Evolutionary conservation across 2,113 vertebrate genomes (phyloP).

Genomic region (Saguinus imperator): DNA sequence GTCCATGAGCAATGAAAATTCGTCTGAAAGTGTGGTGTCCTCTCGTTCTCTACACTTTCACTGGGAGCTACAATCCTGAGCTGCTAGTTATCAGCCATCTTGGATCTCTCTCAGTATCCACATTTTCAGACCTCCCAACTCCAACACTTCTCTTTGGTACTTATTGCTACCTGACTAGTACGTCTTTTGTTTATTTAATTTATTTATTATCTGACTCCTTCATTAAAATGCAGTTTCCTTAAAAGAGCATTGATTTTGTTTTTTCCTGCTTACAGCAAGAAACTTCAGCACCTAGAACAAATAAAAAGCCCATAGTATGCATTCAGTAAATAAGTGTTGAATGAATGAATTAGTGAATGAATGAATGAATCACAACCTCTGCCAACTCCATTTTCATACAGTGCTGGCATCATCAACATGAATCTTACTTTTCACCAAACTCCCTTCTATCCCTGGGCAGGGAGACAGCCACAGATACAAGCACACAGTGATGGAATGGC

Average conservation of each 20-base stretch:
- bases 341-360: background rate
- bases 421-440: conserved; percentile 36
- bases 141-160: background rate
- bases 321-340: background rate
- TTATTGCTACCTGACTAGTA: background rate
- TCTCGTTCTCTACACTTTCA: no score
- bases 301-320: background rate
- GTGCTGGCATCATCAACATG: conserved; percentile 52
- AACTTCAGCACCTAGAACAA: background rate
- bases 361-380: background rate
- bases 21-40: no score
- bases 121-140: background rate
- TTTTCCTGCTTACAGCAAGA: background rate
- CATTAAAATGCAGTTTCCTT: background rate
- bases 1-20: no score
- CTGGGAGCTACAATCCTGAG: no score
- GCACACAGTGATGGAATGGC: conserved; percentile 53
- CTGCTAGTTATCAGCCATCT: no score
- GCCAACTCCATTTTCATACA: background rate
- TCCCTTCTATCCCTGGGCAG: conserved; percentile 46
- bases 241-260: background rate
- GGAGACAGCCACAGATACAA: conserved; percentile 71
- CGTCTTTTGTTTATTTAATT: background rate
- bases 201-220: background rate
- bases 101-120: background rate